phyloP scores from a whole-genome alignment of 2,113 vertebrate genomes.

The Panurus biarmicus region DNA sequence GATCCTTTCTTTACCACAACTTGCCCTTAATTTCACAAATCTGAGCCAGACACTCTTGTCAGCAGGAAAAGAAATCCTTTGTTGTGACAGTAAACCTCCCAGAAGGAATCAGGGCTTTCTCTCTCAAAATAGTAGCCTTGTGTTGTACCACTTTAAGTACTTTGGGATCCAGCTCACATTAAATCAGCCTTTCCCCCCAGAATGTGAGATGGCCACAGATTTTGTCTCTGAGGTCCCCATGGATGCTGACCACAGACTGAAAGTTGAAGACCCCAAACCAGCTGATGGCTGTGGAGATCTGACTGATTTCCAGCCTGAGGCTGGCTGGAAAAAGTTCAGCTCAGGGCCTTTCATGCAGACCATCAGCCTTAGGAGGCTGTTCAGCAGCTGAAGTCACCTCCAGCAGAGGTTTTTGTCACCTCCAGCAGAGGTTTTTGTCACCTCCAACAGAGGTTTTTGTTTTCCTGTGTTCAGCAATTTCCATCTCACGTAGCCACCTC shows the following conservation, averaged over 20 bases:
- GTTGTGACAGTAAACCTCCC: neutral
- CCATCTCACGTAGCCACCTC: neutral
- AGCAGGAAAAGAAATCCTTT: neutral
- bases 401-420: neutral
- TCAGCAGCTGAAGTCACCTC: neutral
- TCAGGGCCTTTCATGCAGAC: neutral
- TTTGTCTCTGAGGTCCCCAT: neutral
- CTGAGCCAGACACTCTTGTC: neutral
- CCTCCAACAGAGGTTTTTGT: neutral
- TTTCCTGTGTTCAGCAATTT: neutral
- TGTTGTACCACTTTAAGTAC: neutral
- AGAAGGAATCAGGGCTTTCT: neutral
- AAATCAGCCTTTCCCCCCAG: neutral
- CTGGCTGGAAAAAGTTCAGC: neutral
- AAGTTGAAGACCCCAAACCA: neutral
- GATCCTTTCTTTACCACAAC: neutral
- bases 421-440: too few relatives aligned
- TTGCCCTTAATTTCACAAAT: neutral
- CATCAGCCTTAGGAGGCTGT: neutral
- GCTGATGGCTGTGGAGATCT: neutral
- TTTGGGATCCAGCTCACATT: neutral
- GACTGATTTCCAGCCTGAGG: neutral
- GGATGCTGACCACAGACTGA: too few relatives aligned
- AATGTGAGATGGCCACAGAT: neutral
- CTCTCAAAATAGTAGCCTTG: neutral